phyloP scores from a whole-genome alignment of 2,888 invertebrate species.

The Amblyteles armatorius region DNA sequence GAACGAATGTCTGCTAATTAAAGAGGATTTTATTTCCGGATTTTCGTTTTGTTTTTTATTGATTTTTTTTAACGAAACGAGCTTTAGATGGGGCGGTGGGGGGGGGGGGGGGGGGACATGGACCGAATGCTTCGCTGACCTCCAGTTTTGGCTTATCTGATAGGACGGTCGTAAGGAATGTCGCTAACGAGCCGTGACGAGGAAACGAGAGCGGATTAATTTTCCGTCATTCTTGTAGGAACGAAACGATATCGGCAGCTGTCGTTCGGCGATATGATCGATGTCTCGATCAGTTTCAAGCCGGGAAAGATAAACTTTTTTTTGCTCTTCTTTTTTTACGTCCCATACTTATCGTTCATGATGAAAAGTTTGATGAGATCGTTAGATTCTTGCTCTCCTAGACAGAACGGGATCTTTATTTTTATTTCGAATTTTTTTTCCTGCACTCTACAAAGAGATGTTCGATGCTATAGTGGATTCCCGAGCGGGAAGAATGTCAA shows the following conservation, averaged over 20 bases:
- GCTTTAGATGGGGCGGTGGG: not conserved
- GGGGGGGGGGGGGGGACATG: too few species aligned
- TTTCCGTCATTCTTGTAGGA: slow-evolving; percentile 29
- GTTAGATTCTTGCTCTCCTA: slow-evolving; percentile 19
- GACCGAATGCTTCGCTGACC: slow-evolving; percentile 29
- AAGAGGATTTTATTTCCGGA: not conserved
- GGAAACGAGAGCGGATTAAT: slow-evolving; percentile 32
- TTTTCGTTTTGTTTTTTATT: not conserved
- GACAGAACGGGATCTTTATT: not conserved
- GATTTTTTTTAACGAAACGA: not conserved
- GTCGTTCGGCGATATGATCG: slow-evolving; percentile 51
- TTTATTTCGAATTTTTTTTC: not conserved
- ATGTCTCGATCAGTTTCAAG: slow-evolving; percentile 26
- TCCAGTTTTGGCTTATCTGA: slow-evolving; percentile 44
- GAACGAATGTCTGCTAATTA: not conserved
- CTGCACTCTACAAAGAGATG: not conserved
- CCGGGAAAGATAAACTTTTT: slow-evolving; percentile 17
- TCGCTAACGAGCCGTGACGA: slow-evolving; percentile 59
- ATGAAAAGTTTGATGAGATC: slow-evolving; percentile 40
- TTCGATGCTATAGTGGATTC: not conserved
- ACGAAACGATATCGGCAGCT: slow-evolving; percentile 35
- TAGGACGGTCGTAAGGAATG: slow-evolving; percentile 18
- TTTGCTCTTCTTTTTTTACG: slow-evolving; percentile 8
- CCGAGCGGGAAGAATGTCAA: slow-evolving; percentile 29
- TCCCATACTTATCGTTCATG: slow-evolving; percentile 9